Evolutionary conservation across 1,140 invertebrate genomes (phyloP), one percentile per base, ranked within the genome.

Genomic region (Bombus balteatus): DNA sequence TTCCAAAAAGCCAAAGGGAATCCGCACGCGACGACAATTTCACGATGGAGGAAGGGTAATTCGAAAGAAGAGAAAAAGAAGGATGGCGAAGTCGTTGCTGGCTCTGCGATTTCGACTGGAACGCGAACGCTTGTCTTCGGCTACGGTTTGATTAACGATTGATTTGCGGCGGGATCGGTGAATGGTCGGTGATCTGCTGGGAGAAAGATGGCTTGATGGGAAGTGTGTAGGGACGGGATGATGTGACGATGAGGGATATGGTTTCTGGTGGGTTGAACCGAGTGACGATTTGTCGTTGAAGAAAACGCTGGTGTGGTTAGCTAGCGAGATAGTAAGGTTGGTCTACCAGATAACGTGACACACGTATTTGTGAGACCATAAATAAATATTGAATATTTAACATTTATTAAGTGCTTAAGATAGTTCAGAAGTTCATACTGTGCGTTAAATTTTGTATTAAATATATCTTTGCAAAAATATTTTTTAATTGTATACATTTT

Each of bases 11-110:
- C 86, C 72, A 43, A 70, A 85, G 89, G 86, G 89, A 88, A 90
- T 81, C 89, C 89, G 89, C 89, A 90, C 89, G 89, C 89, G 89
- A 90, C 89, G 89, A 90, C 89, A 90, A 90, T 90, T 90, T 88
- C 76, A 81, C 83, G 62, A 39, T 18, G 53, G 43, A 28, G 22
- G 73, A 32, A 12, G 53, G 74, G 37, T 39, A 41, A 39, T n/a
- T 15, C 12, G 43, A 34, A 73, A 88, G 65, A 76, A 88, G n/a
- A 18, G 71, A 47, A 66, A 75, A 65, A 68, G 41, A 47, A 81
- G 32, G 66, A 28, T 3, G 47, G 62, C n/a, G 37, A 78, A 39
- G 34, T 37, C 15, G 34, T 28, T 74, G 83, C 74, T 81, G 37
- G 59, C 66, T 75, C 43, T 53, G 70, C 76, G 81, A 81, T 84